phyloP scores from a whole-genome alignment of 2,797 vertebrate species.

The Nyctibius grandis region DNA sequence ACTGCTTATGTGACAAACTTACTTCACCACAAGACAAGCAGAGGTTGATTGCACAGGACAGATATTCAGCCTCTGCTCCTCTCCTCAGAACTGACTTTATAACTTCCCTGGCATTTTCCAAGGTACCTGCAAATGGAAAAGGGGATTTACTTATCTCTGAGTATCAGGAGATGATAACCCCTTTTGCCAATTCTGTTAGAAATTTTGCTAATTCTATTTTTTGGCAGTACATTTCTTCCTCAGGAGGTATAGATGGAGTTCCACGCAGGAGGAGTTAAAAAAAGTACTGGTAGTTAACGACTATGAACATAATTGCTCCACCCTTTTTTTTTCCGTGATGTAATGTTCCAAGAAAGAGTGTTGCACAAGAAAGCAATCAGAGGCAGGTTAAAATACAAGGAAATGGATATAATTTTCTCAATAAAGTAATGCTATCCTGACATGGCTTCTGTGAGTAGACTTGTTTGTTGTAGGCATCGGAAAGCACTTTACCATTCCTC shows the following conservation, averaged over 20 bases:
- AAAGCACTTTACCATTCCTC: neutral
- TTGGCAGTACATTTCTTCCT: neutral
- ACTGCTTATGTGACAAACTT: neutral
- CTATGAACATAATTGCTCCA: neutral
- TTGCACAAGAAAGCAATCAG: conserved; percentile 29
- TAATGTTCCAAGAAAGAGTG: conserved; percentile 5
- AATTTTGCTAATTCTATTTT: neutral
- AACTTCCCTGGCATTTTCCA: neutral
- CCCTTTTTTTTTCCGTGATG: neutral
- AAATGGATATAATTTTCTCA: neutral
- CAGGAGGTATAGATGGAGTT: neutral
- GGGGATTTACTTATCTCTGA: neutral
- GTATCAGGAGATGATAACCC: neutral
- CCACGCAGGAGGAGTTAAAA: neutral
- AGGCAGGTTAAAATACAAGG: conserved; percentile 7
- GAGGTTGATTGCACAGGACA: neutral
- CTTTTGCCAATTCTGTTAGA: neutral
- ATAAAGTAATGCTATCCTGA: neutral
- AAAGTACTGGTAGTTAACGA: neutral
- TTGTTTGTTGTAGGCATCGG: neutral
- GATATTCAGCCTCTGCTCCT: neutral
- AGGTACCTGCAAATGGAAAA: neutral
- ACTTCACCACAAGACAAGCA: neutral
- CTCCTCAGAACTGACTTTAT: neutral
- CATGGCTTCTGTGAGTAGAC: neutral